phyloP scores from a whole-genome alignment of 2,797 vertebrate genomes.

The Phoeniculus purpureus region DNA sequence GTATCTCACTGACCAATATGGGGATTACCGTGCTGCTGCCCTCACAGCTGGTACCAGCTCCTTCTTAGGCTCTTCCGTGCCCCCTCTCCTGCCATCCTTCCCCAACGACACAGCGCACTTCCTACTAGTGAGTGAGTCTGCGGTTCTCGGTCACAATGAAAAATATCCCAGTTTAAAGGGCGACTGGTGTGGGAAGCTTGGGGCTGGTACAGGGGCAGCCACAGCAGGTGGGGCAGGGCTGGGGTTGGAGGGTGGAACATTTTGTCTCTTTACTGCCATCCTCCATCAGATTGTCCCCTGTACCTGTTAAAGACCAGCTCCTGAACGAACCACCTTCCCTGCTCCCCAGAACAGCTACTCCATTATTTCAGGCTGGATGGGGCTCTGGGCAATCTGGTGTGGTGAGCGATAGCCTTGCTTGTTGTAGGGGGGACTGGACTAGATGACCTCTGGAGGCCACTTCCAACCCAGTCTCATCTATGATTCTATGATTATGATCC shows the following conservation, averaged over 20 bases:
- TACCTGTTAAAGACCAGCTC: not conserved
- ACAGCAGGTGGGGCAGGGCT: not conserved
- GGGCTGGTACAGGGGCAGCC: not conserved
- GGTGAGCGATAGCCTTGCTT: too few relatives aligned
- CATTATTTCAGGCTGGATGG: not conserved
- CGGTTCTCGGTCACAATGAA: not conserved
- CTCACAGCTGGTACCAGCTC: conserved; percentile 77
- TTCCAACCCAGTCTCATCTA: too few relatives aligned
- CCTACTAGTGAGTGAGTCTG: conserved; percentile 81
- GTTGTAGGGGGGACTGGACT: too few relatives aligned
- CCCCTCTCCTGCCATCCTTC: conserved; percentile 86
- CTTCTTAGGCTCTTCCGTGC: conserved; percentile 82
- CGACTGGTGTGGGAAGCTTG: fast-evolving
- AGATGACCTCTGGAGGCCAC: too few relatives aligned
- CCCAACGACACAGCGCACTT: conserved; percentile 83
- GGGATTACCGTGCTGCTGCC: conserved; percentile 80
- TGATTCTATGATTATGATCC: not conserved
- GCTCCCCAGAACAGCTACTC: not conserved
- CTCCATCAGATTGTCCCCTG: not conserved
- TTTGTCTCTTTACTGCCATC: not conserved
- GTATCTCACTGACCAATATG: conserved; percentile 84
- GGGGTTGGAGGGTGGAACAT: not conserved
- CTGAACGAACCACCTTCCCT: not conserved
- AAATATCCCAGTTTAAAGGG: not conserved
- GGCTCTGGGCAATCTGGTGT: too few relatives aligned